Conservation (phyloP, 2,113 vertebrate species). For the Phycodurus eques region DNA sequence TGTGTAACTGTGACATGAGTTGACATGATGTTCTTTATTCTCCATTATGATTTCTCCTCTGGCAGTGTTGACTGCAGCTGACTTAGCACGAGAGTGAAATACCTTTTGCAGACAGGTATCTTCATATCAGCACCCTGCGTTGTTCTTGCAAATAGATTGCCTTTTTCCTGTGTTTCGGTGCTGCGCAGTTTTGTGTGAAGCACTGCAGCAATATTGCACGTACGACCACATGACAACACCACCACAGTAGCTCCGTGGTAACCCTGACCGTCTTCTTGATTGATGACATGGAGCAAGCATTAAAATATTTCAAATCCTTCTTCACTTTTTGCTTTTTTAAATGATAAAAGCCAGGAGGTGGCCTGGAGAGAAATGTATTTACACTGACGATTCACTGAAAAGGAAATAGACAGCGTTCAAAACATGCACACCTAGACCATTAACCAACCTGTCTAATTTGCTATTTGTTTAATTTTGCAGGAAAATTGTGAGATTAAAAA, state of each 20-base stretch:
- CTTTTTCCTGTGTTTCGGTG: neutral
- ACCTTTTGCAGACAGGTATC: constrained; percentile 8
- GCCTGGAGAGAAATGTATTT: no score
- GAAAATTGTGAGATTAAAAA: constrained; percentile 11
- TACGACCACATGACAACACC: constrained; percentile 6
- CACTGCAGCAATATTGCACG: constrained; percentile 5
- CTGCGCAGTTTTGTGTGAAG: constrained; percentile 5
- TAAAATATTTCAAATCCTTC: constrained; percentile 55
- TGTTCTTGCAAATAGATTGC: constrained; percentile 1
- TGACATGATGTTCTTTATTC: constrained; percentile 45
- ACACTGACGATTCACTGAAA: neutral
- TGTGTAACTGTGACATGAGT: constrained; percentile 30
- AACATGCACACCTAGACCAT: neutral
- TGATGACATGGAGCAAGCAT: constrained; percentile 37
- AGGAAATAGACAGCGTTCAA: neutral
- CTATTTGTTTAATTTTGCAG: constrained; percentile 22
- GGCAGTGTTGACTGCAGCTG: constrained; percentile 30
- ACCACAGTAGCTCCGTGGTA: constrained; percentile 20
- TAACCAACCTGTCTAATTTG: constrained; percentile 11
- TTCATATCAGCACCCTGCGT: constrained; percentile 6
- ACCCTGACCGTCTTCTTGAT: constrained; percentile 28
- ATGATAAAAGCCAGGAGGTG: constrained; percentile 47
- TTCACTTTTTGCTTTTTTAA: constrained; percentile 42
- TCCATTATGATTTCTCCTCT: constrained; percentile 43
- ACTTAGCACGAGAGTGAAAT: constrained; percentile 28